Conservation (phyloP, 1,140 invertebrate genomes). For the Trachymyrmex septentrionalis region DNA sequence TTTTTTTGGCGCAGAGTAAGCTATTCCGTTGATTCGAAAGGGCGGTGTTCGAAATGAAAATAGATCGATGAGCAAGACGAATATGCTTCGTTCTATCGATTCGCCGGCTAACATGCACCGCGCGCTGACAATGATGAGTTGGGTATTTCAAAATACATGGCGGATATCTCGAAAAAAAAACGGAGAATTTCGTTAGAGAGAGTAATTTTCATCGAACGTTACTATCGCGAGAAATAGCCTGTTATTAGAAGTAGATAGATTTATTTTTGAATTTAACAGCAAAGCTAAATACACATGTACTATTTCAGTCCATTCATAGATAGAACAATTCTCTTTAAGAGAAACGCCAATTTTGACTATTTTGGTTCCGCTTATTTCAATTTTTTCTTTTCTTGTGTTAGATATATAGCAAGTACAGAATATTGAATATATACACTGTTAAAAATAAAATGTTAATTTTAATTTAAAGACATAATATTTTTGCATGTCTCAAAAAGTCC, state of each 20-base stretch:
- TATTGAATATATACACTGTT: too few relatives aligned
- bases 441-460: too few relatives aligned
- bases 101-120: slow-evolving; percentile 47
- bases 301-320: not conserved
- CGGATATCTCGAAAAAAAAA: slow-evolving; percentile 36
- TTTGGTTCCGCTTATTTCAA: too few relatives aligned
- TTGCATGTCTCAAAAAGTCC: too few relatives aligned
- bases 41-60: slow-evolving; percentile 54
- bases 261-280: slow-evolving; percentile 25
- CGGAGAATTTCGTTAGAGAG: slow-evolving; percentile 9
- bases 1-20: slow-evolving; percentile 43
- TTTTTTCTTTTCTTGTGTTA: too few relatives aligned
- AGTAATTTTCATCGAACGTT: slow-evolving; percentile 26
- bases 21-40: slow-evolving; percentile 60
- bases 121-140: slow-evolving; percentile 59
- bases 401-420: too few relatives aligned
- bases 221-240: slow-evolving; percentile 1
- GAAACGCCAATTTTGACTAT: too few relatives aligned
- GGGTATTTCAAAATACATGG: slow-evolving; percentile 48
- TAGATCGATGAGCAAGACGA: slow-evolving; percentile 61
- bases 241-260: slow-evolving; percentile 4
- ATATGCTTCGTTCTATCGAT: slow-evolving; percentile 60
- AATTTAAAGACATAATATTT: too few relatives aligned
- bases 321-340: not conserved
- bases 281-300: not conserved